A percentile compares a stretch with the other conserved stretches of the same genome.
These are phyloP conservation scores for Nezara viridula DNA, from an alignment of 2,888 invertebrate species.

Conservation along the genomic window DNA sequence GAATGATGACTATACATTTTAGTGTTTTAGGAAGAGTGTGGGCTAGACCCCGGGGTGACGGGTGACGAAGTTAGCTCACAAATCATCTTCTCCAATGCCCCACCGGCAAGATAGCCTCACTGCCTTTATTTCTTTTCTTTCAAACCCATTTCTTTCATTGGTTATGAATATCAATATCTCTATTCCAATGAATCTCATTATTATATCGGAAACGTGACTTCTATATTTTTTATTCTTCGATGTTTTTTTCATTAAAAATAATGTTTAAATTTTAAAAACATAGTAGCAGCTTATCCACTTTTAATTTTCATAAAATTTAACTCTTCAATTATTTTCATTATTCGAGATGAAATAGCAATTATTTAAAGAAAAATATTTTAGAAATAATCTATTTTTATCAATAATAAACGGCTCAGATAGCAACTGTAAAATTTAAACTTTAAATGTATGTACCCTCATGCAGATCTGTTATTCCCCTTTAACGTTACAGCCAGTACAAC, in stretches of 20 bases:
- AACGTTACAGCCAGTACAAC: too few relatives aligned
- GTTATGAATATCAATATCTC: constrained; percentile 1
- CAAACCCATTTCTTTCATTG: not conserved
- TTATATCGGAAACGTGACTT: not conserved
- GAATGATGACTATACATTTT: not conserved
- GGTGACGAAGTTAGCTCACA: not conserved
- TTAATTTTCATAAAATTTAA: too few relatives aligned
- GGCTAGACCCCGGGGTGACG: not conserved
- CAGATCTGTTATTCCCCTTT: too few relatives aligned
- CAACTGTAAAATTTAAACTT: too few relatives aligned
- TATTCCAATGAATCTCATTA: constrained; percentile 37
- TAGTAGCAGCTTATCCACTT: not conserved
- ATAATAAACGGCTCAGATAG: too few relatives aligned
- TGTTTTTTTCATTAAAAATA: not conserved
- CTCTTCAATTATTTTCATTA: too few relatives aligned
- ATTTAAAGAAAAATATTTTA: too few relatives aligned
- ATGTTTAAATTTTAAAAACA: not conserved
- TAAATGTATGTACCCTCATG: too few relatives aligned
- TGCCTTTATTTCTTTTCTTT: not conserved
- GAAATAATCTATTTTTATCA: too few relatives aligned
- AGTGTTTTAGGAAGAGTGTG: not conserved
- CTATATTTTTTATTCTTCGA: not conserved
- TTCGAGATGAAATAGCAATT: too few relatives aligned
- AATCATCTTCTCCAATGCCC: not conserved
- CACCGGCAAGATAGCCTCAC: not conserved